These are phyloP conservation scores for Iphiclides podalirius DNA, from an alignment of 2,888 invertebrate species.

Conservation along the genomic window DNA sequence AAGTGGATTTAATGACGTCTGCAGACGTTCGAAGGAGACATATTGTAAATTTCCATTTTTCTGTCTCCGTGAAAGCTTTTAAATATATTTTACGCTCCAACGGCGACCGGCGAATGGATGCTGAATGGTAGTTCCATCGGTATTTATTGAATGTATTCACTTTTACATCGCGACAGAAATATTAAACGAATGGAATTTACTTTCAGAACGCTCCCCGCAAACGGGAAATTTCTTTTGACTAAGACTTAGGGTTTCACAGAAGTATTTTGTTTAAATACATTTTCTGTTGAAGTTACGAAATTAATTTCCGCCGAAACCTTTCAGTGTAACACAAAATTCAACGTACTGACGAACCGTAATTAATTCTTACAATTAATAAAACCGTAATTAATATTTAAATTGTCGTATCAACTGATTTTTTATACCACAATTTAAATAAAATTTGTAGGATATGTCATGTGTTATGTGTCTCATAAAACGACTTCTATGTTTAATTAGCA, in stretches of 20 bases:
- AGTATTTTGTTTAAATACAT: too few species aligned
- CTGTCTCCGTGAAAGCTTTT: conserved; percentile 49
- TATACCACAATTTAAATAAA: conserved; percentile 16
- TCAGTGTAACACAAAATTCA: too few species aligned
- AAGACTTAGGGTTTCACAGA: too few species aligned
- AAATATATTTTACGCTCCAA: conserved; percentile 42
- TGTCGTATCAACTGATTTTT: too few species aligned
- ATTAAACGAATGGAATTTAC: conserved; percentile 3
- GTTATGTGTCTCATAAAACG: conserved; percentile 10
- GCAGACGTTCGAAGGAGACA: conserved; percentile 33
- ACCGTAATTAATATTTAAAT: too few species aligned
- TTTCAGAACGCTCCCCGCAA: background rate
- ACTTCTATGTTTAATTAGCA: conserved; percentile 14
- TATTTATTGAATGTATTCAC: conserved; percentile 24
- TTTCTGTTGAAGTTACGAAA: too few species aligned
- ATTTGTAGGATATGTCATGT: conserved; percentile 9
- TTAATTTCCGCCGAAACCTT: too few species aligned
- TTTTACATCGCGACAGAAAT: conserved; percentile 10
- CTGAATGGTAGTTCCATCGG: conserved; percentile 35
- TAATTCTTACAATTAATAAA: too few species aligned
- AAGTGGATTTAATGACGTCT: conserved; percentile 45
- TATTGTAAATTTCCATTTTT: conserved; percentile 39
- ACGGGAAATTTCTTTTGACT: background rate
- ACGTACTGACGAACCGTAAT: too few species aligned
- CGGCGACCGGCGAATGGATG: conserved; percentile 35